Evolutionary conservation across 2,797 vertebrate genomes (phyloP).

Genomic region (Balearica regulorum): DNA sequence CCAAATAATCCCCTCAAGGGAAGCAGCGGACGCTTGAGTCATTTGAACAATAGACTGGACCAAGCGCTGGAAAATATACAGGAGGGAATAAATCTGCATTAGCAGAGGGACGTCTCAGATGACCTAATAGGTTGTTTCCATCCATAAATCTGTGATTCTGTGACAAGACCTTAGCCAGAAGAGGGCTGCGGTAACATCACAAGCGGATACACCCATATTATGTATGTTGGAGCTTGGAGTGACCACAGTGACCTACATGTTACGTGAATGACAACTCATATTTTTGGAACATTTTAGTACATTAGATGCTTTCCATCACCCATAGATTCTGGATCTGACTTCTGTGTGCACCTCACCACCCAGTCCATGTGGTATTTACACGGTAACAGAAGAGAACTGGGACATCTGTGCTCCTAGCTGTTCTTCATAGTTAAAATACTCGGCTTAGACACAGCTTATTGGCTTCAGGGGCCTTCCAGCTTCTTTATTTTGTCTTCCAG

Average conservation of each 20-base stretch:
- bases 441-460: not conserved
- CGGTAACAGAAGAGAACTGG: not conserved
- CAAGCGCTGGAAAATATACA: slow-evolving; percentile 26
- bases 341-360: not conserved
- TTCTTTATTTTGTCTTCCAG: not conserved
- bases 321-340: not conserved
- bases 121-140: slow-evolving; percentile 30
- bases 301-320: not conserved
- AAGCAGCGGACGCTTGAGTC: not conserved
- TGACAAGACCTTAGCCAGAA: not conserved
- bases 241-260: not conserved
- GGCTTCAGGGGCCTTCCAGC: not conserved
- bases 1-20: slow-evolving; percentile 5
- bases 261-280: not conserved
- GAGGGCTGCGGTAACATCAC: not conserved
- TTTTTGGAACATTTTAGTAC: not conserved
- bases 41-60: slow-evolving; percentile 37
- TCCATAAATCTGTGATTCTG: slow-evolving; percentile 8
- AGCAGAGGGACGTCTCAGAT: not conserved
- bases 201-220: not conserved
- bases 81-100: slow-evolving; percentile 35
- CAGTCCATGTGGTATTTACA: not conserved
- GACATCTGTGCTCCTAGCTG: not conserved
- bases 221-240: not conserved
- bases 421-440: not conserved